Percentiles rank a stretch among this genome's conserved stretches.
Evolutionary conservation across 2,797 vertebrate genomes (phyloP).

Genomic region (Amazona ochrocephala): DNA sequence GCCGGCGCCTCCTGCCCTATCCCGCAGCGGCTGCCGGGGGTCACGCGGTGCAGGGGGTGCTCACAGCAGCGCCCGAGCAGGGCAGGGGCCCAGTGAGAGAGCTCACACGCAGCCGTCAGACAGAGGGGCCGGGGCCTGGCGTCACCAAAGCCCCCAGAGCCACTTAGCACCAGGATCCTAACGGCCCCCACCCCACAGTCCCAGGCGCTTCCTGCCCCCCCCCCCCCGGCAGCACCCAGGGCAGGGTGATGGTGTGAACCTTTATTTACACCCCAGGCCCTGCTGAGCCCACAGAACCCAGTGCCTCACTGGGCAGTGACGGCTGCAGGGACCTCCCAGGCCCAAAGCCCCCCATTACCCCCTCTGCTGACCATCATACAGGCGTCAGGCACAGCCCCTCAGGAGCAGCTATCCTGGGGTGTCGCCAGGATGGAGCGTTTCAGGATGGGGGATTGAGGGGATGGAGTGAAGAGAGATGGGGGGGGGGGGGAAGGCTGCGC

Average conservation of each 20-base stretch:
- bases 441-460: accelerated
- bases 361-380: background rate
- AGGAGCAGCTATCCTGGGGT: accelerated
- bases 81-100: background rate
- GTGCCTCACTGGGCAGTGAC: accelerated
- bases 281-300: background rate
- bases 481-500: accelerated
- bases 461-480: accelerated
- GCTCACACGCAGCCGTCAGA: slow-evolving; percentile 37
- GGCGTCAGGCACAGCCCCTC: background rate
- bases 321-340: background rate
- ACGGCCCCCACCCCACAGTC: too few relatives aligned
- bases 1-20: too few relatives aligned
- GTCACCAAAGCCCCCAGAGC: slow-evolving; percentile 11
- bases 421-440: accelerated
- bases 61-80: background rate
- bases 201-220: background rate
- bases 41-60: background rate
- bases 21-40: background rate
- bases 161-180: slow-evolving; percentile 43
- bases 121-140: background rate
- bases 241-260: background rate
- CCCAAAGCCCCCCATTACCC: accelerated
- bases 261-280: background rate
- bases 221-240: background rate